phyloP scores from a whole-genome alignment of 2,797 vertebrate genomes.

The Poecilia gillii region DNA sequence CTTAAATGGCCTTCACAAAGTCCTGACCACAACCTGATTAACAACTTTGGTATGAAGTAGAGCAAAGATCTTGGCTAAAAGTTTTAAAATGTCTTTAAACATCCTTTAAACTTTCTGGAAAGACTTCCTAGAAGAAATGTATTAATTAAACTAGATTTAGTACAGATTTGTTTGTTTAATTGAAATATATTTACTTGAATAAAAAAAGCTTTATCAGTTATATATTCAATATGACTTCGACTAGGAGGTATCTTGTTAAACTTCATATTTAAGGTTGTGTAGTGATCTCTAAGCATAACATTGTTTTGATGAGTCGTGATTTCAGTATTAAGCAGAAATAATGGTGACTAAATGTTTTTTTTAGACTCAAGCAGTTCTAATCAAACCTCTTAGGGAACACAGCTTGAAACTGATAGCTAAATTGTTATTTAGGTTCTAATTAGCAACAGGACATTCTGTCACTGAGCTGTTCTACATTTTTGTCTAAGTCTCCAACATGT shows the following conservation, averaged over 20 bases:
- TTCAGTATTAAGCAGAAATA: neutral
- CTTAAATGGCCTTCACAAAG: neutral
- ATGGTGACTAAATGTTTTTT: neutral
- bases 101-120: neutral
- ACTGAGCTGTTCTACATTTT: neutral
- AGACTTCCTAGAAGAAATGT: neutral
- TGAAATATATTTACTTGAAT: neutral
- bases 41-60: neutral
- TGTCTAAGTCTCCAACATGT: neutral
- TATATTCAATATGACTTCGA: neutral
- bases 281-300: neutral
- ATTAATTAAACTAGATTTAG: neutral
- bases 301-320: neutral
- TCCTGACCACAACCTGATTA: neutral
- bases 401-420: constrained; percentile 23
- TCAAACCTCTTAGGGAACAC: neutral
- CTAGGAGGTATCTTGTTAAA: neutral
- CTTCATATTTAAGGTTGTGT: neutral
- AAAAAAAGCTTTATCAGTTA: neutral
- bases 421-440: constrained; percentile 26
- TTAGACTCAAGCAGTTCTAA: neutral
- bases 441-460: constrained; percentile 5
- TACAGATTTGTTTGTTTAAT: neutral
- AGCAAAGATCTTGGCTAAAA: neutral
- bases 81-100: neutral